These are phyloP conservation scores for Disparrhopalites patrizii DNA, from an alignment of 2,888 invertebrate species.

Conservation along the genomic window DNA sequence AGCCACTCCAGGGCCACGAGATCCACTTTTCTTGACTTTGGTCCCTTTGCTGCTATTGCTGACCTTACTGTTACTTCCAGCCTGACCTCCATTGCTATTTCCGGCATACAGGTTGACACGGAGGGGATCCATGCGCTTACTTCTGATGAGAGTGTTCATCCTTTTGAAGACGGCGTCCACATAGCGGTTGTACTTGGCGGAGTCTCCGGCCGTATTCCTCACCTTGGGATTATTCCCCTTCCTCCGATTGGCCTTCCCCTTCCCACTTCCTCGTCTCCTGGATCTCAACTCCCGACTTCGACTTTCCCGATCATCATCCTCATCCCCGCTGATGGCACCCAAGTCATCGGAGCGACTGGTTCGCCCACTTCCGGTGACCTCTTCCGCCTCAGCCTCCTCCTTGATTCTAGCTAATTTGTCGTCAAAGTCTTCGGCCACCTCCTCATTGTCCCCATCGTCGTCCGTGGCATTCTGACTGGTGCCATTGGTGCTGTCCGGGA, in stretches of 20 bases:
- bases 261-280: background rate
- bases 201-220: constrained; percentile 10
- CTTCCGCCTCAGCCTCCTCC: background rate
- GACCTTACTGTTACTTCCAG: background rate
- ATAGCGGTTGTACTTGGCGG: constrained; percentile 36
- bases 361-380: background rate
- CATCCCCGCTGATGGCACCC: too few species aligned
- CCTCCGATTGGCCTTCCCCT: background rate
- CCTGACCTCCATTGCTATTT: background rate
- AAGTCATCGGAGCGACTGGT: background rate
- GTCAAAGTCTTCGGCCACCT: background rate
- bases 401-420: background rate
- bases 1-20: constrained; percentile 5
- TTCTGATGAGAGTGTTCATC: constrained; percentile 44
- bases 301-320: background rate
- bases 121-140: constrained; percentile 46
- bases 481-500: background rate
- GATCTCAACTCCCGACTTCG: background rate
- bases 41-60: constrained; percentile 12
- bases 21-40: constrained; percentile 16
- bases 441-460: constrained; percentile 4
- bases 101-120: constrained; percentile 45
- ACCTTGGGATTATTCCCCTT: background rate
- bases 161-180: constrained; percentile 45
- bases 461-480: background rate